Percentiles rank a stretch among this genome's conserved stretches.
Evolutionary conservation across 1,140 invertebrate species (phyloP).

Genomic region (Harpegnathos saltator): DNA sequence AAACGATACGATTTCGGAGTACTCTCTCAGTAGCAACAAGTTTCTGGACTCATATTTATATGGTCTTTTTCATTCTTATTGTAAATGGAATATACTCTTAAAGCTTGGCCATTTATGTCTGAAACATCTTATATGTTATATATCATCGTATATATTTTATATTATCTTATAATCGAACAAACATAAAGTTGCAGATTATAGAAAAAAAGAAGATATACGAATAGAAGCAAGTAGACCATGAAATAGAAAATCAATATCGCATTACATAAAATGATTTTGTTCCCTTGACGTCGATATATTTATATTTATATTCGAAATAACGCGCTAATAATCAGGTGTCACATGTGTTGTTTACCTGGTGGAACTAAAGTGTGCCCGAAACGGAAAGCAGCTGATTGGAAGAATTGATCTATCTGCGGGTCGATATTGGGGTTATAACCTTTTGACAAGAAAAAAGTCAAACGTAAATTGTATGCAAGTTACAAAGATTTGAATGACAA

Average conservation of each 20-base stretch:
- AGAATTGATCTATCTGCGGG: constrained; percentile 90
- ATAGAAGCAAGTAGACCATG: constrained; percentile 4
- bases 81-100: too few species aligned
- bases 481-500: constrained; percentile 15
- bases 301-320: constrained; percentile 18
- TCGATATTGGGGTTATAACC: constrained; percentile 88
- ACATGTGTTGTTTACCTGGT: constrained; percentile 76
- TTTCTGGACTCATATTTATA: too few species aligned
- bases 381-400: constrained; percentile 90
- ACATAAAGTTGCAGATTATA: background rate
- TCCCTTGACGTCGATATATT: background rate
- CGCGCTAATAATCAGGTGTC: background rate
- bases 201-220: background rate
- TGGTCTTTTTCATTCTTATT: too few species aligned
- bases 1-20: too few species aligned
- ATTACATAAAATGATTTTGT: background rate
- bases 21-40: too few species aligned
- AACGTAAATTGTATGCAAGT: constrained; percentile 1
- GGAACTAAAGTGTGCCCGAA: constrained; percentile 89
- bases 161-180: constrained; percentile 20
- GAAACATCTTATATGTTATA: too few species aligned
- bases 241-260: background rate
- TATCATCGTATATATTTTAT: background rate
- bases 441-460: constrained; percentile 55
- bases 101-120: too few species aligned